phyloP scores from a whole-genome alignment of 2,113 vertebrate genomes.

The Hydrolagus affinis region DNA sequence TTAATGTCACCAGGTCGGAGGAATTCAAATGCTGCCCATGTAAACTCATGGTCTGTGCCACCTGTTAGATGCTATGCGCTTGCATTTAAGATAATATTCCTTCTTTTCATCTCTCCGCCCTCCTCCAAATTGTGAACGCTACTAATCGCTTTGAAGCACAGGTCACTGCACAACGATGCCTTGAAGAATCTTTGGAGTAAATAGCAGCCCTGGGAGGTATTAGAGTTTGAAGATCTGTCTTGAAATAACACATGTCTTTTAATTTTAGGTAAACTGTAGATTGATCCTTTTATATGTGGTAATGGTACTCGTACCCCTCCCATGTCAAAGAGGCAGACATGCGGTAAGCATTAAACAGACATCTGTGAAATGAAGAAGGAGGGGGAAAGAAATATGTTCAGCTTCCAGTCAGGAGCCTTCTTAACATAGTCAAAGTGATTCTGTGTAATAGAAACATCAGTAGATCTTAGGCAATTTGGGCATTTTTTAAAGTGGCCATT shows the following conservation, averaged over 20 bases:
- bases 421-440: neutral
- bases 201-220: conserved; percentile 47
- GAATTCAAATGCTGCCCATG: conserved; percentile 48
- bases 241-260: conserved; percentile 17
- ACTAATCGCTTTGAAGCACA: conserved; percentile 61
- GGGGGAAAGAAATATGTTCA: neutral
- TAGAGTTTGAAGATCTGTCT: conserved; percentile 33
- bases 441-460: neutral
- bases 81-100: conserved; percentile 51
- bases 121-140: conserved; percentile 56
- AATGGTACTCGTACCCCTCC: neutral
- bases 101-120: conserved; percentile 48
- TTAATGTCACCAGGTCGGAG: conserved; percentile 56
- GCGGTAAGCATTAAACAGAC: conserved; percentile 17
- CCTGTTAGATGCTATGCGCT: conserved; percentile 55
- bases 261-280: conserved; percentile 28
- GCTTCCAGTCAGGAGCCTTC: neutral
- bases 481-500: too few relatives aligned
- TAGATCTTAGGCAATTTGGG: neutral
- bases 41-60: conserved; percentile 47
- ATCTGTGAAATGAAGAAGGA: conserved; percentile 21
- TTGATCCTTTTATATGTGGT: conserved; percentile 16
- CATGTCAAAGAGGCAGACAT: conserved; percentile 13
- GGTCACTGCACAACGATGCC: conserved; percentile 52
- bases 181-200: conserved; percentile 47